A percentile compares a stretch with the other conserved stretches of the same genome.
Conservation (phyloP, 2,888 invertebrate genomes). For the Aphodius granarius region DNA sequence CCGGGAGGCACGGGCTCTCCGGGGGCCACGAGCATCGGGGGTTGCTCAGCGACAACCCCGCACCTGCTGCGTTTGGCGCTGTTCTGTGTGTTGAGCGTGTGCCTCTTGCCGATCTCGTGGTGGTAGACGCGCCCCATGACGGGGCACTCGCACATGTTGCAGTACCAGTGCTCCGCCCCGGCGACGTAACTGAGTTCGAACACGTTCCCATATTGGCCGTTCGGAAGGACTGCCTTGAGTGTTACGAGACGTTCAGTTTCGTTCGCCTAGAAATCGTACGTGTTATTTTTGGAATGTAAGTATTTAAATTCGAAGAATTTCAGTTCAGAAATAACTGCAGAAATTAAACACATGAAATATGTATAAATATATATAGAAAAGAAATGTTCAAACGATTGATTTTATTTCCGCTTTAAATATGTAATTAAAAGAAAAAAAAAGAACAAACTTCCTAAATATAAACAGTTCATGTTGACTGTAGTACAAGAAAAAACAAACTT, state of each 20-base stretch:
- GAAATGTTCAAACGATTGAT: not conserved
- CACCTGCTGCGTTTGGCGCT: slow-evolving; percentile 12
- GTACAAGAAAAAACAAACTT: not conserved
- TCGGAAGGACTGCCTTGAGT: slow-evolving; percentile 45
- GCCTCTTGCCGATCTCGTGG: slow-evolving; percentile 51
- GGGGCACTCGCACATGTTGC: slow-evolving; percentile 50
- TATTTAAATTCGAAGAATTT: not conserved
- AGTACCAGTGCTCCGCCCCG: slow-evolving; percentile 50
- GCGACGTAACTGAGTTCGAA: slow-evolving; percentile 47
- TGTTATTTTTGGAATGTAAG: not conserved
- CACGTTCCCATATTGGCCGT: slow-evolving; percentile 47
- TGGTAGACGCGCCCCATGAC: slow-evolving; percentile 52
- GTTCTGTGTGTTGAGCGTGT: slow-evolving; percentile 40
- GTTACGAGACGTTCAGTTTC: slow-evolving; percentile 48
- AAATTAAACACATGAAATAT: not conserved
- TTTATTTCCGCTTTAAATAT: too few species aligned
- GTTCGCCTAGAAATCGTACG: slow-evolving; percentile 40
- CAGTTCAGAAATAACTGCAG: not conserved
- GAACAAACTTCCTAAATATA: not conserved
- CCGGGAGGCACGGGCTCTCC: slow-evolving; percentile 74
- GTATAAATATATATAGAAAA: not conserved
- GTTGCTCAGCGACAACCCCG: slow-evolving; percentile 20
- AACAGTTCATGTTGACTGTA: not conserved
- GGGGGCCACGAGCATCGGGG: slow-evolving; percentile 54
- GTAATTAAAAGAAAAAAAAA: too few species aligned